Evolutionary conservation across 2,888 invertebrate genomes (phyloP), one percentile per base, ranked within the genome.

Genomic region (Cancer borealis): DNA sequence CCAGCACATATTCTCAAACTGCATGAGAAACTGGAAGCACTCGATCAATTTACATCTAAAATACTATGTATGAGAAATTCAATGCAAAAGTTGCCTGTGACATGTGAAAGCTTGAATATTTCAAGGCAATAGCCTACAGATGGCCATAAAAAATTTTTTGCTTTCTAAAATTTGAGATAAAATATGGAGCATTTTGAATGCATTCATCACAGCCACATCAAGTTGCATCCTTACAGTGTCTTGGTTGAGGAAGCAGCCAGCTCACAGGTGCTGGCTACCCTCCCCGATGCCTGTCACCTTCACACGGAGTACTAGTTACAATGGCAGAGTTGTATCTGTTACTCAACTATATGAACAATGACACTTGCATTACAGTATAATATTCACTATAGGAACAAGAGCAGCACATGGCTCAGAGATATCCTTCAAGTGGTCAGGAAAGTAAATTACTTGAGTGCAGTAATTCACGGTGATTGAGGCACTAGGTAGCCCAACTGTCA

Each of bases 151-250:
- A 87, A 92, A 26, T 73, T 26, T 8, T 54, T 26, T 60, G 30
- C 30, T n/a, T 91, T 47, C 79, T 45, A 46, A 73, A 91, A 49
- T 92, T 87, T 88, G 87, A 88, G 21, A 88, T 91, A 39, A 39
- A 87, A 84, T 92, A 88, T 88, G 92, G 92, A 92, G 88, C 92
- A 92, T 93, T 93, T 90, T 84, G 90, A 91, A 91, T 93, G 93
- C 93, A 91, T 89, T 91, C 91, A 91, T 93, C 93, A 93, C 93
- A 93, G 93, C 93, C 90, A 84, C 84, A n/a, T 90, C 91, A 93
- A 93, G 90, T 93, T 93, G 93, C 93, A 93, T 91, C 79, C 90
- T 93, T 49, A 91, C 90, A 93, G 73, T 91, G 91, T 93, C 87
- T 79, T 90, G 60, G 45, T 60, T 92, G 60, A 88, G 60, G 88